Conservation (phyloP, 2,797 vertebrate species). For the Peromyscus aztecus region DNA sequence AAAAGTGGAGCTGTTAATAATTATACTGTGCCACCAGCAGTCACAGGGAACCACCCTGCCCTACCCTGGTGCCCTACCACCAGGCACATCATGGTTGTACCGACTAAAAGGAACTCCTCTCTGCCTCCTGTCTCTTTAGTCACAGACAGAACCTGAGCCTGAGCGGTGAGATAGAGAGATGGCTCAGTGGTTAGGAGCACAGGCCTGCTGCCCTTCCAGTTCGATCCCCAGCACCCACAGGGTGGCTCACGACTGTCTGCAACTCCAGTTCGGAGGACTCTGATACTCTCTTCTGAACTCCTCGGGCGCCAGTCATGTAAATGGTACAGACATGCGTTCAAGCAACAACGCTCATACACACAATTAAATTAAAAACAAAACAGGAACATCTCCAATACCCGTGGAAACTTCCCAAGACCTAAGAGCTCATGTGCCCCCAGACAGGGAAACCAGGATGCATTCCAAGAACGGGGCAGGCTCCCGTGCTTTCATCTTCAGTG, state of each 20-base stretch:
- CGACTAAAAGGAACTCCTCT: not conserved
- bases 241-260: not conserved
- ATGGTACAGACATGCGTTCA: not conserved
- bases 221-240: not conserved
- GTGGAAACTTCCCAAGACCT: not conserved
- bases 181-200: no score
- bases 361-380: not conserved
- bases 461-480: not conserved
- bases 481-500: not conserved
- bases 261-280: not conserved
- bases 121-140: not conserved
- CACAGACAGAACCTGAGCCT: not conserved
- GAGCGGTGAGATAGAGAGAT: not conserved
- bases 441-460: not conserved
- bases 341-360: not conserved
- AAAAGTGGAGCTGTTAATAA: not conserved
- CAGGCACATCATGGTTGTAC: fast-evolving
- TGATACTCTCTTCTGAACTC: not conserved
- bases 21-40: not conserved
- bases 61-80: no score
- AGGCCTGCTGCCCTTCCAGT: not conserved
- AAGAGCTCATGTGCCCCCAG: not conserved
- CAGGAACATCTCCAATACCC: not conserved
- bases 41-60: not conserved
- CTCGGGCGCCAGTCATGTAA: not conserved